Evolutionary conservation across 2,888 invertebrate species (phyloP), one percentile per base, ranked within the genome.

Genomic region (Mycalesis mineus): DNA sequence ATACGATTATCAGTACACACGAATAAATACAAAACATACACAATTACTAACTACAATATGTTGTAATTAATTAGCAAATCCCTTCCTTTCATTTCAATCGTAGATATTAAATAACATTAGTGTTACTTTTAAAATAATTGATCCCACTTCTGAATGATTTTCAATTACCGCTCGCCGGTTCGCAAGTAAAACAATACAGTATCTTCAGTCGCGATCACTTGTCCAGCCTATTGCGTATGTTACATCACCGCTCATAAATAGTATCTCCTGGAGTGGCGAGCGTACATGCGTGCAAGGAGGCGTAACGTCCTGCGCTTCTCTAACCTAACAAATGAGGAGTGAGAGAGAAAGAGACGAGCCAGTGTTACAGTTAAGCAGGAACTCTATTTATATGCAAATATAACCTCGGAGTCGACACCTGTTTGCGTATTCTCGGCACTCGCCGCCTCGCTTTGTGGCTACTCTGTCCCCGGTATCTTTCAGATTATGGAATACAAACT

Each of bases 321-420:
- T 83, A 79, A 73, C 85, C 63, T 63, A 57, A 73, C 72, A 69
- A 68, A 67, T 70, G 66, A 67, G 66, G 67, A 75, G 72, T 71
- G 75, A 72, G 88, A 78, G 80, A 77, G 85, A 87, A 80, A 84
- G 82, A 82, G 88, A 88, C 82, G 75, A 77, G 76, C 66, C 73
- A 75, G 78, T 83, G 88, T 81, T 89, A 89, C 88, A 88, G 89
- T 89, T 89, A 88, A 88, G 88, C 88, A 88, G 88, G 88, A 88
- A 88, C 88, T 89, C 89, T 88, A 89, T 89, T 88, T 89, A 89
- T 88, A 89, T 89, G 89, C 89, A 88, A 89, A 89, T 88, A 88
- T 84, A 88, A 81, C 88, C 85, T 87, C 88, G 81, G 77, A 85
- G 84, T 80, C 88, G 84, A 88, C 89, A 89, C 89, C 88, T 89